Evolutionary conservation across 1,140 invertebrate genomes (phyloP).

Genomic region (Neuroterus valhalla): DNA sequence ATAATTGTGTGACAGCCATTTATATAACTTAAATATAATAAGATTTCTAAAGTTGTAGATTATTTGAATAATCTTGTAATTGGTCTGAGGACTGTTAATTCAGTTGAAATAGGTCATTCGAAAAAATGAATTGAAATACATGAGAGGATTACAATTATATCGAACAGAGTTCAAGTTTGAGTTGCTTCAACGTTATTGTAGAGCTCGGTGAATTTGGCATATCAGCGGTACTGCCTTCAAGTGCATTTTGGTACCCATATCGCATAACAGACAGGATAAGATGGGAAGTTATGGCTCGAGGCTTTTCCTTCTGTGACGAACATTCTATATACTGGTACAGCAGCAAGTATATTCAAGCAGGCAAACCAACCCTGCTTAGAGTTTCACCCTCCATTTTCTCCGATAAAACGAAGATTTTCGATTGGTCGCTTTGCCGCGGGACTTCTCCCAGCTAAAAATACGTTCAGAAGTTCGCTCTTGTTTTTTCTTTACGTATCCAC

Average conservation of each 20-base stretch:
- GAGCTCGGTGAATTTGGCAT: conserved; percentile 19
- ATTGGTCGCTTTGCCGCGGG: conserved; percentile 46
- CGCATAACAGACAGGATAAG: conserved; percentile 63
- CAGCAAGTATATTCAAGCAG: conserved; percentile 54
- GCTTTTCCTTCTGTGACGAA: conserved; percentile 59
- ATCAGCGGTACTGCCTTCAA: conserved; percentile 19
- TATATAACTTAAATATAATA: no score
- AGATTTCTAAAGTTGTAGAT: no score
- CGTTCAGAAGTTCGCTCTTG: conserved; percentile 8
- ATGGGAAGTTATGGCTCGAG: conserved; percentile 65
- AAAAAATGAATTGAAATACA: neutral
- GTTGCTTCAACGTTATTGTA: conserved; percentile 22
- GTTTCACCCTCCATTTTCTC: conserved; percentile 45
- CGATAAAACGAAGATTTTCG: conserved; percentile 57
- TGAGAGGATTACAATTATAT: no score
- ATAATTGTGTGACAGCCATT: no score
- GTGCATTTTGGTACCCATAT: conserved; percentile 63
- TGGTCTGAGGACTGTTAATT: no score
- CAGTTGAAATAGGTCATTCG: neutral
- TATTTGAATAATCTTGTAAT: no score
- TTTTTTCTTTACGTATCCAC: conserved; percentile 7
- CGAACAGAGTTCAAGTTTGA: neutral
- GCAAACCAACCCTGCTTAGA: conserved; percentile 40
- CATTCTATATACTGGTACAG: conserved; percentile 44
- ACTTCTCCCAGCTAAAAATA: conserved; percentile 32